A percentile compares a stretch with the other conserved stretches of the same genome.
Evolutionary conservation across 2,888 invertebrate genomes (phyloP).

Genomic region (Agrochola circellaris): DNA sequence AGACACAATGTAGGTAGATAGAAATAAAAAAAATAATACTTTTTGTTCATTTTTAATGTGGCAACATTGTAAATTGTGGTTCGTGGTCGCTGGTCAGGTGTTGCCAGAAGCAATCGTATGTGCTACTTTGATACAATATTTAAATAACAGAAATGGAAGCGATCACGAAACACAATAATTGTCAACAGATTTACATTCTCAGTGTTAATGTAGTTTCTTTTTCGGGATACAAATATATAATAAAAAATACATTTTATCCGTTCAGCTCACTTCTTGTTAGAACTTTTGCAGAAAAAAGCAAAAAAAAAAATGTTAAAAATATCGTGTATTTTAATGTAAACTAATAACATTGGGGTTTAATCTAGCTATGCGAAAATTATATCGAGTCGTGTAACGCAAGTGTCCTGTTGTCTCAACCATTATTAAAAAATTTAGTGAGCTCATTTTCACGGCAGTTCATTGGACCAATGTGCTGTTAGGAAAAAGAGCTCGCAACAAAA

Average conservation of each 20-base stretch:
- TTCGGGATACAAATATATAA: constrained; percentile 69
- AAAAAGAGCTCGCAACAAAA: constrained; percentile 57
- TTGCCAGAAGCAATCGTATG: constrained; percentile 7
- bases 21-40: constrained; percentile 65
- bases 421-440: constrained; percentile 78
- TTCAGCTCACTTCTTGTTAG: constrained; percentile 70
- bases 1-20: constrained; percentile 71
- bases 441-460: constrained; percentile 72
- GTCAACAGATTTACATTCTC: constrained; percentile 27
- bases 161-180: constrained; percentile 24
- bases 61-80: constrained; percentile 46
- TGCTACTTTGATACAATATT: neutral
- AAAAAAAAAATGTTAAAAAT: constrained; percentile 79
- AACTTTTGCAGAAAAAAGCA: constrained; percentile 71
- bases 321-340: constrained; percentile 81
- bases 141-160: constrained; percentile 8
- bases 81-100: constrained; percentile 31
- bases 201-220: constrained; percentile 82
- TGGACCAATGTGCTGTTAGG: constrained; percentile 43
- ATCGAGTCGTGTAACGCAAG: constrained; percentile 80
- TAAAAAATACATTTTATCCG: constrained; percentile 67
- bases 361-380: constrained; percentile 81
- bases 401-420: constrained; percentile 79
- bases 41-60: constrained; percentile 43
- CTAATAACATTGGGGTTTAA: constrained; percentile 77